Conservation (phyloP, 2,797 vertebrate species). For the Cuniculus paca region DNA sequence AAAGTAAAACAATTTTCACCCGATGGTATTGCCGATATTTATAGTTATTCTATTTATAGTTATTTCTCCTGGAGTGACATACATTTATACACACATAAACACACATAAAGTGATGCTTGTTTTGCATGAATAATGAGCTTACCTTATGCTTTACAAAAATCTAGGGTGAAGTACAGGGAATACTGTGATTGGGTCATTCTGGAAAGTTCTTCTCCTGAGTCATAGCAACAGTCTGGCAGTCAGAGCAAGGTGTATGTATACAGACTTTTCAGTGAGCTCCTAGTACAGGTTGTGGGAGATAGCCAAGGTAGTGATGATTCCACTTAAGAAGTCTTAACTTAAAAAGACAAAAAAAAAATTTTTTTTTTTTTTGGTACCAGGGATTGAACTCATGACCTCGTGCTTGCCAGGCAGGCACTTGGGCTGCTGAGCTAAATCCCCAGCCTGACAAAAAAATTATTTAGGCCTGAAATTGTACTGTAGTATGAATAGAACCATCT, state of each 20-base stretch:
- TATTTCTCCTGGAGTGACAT: background rate
- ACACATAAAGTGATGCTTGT: background rate
- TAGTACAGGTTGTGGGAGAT: background rate
- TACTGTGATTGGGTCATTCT: background rate
- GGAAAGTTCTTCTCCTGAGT: background rate
- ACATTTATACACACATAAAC: background rate
- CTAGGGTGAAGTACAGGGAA: background rate
- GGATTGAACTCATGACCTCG: too few relatives aligned
- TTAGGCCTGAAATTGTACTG: background rate
- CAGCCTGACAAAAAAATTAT: too few relatives aligned
- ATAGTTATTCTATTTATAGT: conserved; percentile 2
- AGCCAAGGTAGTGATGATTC: background rate
- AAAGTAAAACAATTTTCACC: background rate
- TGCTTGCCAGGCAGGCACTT: too few relatives aligned
- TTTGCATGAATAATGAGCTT: background rate
- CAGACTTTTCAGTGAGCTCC: conserved; percentile 1
- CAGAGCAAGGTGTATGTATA: background rate
- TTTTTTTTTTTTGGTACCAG: too few relatives aligned
- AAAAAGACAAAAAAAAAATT: conserved; percentile 6
- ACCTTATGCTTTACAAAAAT: background rate
- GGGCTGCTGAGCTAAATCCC: too few relatives aligned
- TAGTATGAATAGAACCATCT: background rate
- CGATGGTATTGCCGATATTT: background rate
- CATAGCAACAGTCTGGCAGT: background rate
- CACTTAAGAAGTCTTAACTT: background rate